These are phyloP conservation scores for Phocoena sinus DNA, from an alignment of 2,113 vertebrate species.

Conservation along the genomic window DNA sequence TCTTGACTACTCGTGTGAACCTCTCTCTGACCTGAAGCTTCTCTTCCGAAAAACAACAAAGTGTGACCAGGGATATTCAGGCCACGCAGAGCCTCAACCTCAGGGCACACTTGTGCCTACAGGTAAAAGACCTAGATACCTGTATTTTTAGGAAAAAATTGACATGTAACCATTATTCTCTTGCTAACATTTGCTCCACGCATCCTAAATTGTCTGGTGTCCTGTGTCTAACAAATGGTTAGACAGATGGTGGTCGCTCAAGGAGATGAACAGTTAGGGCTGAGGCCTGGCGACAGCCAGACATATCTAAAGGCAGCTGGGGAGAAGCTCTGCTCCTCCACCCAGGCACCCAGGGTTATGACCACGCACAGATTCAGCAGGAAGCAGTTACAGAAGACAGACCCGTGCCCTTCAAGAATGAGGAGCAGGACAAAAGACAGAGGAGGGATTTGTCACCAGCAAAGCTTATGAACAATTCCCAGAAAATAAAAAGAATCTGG, in stretches of 20 bases:
- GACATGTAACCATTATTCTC: neutral
- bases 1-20: neutral
- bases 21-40: neutral
- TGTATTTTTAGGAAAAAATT: neutral
- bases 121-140: neutral
- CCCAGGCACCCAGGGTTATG: neutral
- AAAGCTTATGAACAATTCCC: neutral
- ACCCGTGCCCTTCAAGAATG: neutral
- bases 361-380: neutral
- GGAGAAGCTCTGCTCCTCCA: neutral
- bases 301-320: neutral
- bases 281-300: neutral
- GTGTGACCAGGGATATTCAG: neutral
- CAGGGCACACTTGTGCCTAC: neutral
- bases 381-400: neutral
- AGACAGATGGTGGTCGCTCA: neutral
- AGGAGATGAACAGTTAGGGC: neutral
- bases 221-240: neutral
- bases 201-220: neutral
- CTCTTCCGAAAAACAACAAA: neutral
- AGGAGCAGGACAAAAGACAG: neutral
- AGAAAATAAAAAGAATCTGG: neutral
- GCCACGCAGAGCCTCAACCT: neutral
- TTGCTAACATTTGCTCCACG: neutral
- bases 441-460: neutral